A percentile compares a stretch with the other conserved stretches of the same genome.
Evolutionary conservation across 2,888 invertebrate genomes (phyloP).

Genomic region (Scaptomyza reducta): DNA sequence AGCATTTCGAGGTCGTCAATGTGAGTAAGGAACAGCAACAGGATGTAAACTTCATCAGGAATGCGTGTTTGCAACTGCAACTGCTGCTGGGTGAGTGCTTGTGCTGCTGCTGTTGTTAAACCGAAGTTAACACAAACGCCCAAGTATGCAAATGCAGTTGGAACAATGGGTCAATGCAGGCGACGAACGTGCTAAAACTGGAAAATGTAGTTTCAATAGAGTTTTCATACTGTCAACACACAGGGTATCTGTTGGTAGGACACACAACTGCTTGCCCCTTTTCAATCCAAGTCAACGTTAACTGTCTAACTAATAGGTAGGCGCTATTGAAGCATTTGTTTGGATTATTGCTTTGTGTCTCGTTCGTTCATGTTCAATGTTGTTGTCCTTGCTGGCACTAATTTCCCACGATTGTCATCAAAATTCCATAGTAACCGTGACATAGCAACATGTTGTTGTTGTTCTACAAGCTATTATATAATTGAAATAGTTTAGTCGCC

Average conservation of each 20-base stretch:
- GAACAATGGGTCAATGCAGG: slow-evolving; percentile 16
- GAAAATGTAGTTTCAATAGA: background rate
- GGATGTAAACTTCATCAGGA: slow-evolving; percentile 29
- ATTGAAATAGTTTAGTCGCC: slow-evolving; percentile 36
- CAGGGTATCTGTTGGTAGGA: background rate
- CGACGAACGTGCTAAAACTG: background rate
- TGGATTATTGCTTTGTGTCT: background rate
- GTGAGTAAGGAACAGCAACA: background rate
- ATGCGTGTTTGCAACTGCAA: slow-evolving; percentile 33
- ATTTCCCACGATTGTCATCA: slow-evolving; percentile 59
- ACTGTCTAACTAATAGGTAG: background rate
- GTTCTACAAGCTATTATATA: slow-evolving; percentile 11
- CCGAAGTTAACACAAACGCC: slow-evolving; percentile 16
- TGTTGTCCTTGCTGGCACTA: slow-evolving; percentile 32
- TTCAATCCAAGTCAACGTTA: background rate
- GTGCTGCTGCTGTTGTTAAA: slow-evolving; percentile 15
- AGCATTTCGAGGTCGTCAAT: background rate
- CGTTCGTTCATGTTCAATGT: background rate
- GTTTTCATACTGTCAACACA: background rate
- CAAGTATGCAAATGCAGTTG: background rate
- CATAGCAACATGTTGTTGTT: slow-evolving; percentile 6
- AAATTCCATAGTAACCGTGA: slow-evolving; percentile 31
- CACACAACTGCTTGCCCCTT: background rate
- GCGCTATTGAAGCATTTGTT: slow-evolving; percentile 2
- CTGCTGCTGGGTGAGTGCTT: no score